Evolutionary conservation across 2,797 vertebrate genomes (phyloP).

Genomic region (Amphiprion clarkii): DNA sequence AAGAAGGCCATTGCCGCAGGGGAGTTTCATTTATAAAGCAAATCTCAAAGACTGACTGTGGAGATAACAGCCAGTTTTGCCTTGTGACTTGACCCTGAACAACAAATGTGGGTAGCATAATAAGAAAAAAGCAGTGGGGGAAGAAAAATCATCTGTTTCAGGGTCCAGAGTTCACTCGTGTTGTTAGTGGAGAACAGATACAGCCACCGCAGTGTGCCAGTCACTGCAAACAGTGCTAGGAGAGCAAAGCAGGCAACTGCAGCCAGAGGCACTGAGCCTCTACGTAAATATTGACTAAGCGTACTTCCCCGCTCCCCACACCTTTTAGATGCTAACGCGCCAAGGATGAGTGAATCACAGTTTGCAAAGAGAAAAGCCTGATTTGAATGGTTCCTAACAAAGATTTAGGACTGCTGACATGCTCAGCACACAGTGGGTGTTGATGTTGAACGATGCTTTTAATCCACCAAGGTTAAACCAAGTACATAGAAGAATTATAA

Average conservation of each 20-base stretch:
- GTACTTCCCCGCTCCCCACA: slow-evolving; percentile 35
- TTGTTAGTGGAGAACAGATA: slow-evolving; percentile 54
- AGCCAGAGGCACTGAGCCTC: slow-evolving; percentile 46
- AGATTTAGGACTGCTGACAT: slow-evolving; percentile 16
- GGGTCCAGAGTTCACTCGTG: slow-evolving; percentile 68
- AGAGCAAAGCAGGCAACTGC: slow-evolving; percentile 47
- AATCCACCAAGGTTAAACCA: slow-evolving; percentile 25
- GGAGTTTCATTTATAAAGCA: slow-evolving; percentile 10
- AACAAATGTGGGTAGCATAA: slow-evolving; percentile 48
- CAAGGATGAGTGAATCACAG: slow-evolving; percentile 10
- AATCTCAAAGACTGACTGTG: slow-evolving; percentile 3
- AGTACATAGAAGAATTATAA: background rate
- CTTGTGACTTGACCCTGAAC: slow-evolving; percentile 29
- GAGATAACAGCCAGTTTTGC: slow-evolving; percentile 17
- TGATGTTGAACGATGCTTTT: background rate
- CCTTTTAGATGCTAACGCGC: slow-evolving; percentile 34
- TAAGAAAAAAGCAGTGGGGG: slow-evolving; percentile 37
- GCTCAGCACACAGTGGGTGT: slow-evolving; percentile 20
- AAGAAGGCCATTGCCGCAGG: background rate
- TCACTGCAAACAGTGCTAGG: slow-evolving; percentile 56
- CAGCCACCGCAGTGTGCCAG: slow-evolving; percentile 44
- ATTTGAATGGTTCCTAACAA: slow-evolving; percentile 22
- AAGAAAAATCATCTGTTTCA: slow-evolving; percentile 61
- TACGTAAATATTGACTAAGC: slow-evolving; percentile 70
- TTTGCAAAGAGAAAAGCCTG: slow-evolving; percentile 15